A percentile compares a stretch with the other conserved stretches of the same genome.
Evolutionary conservation across 2,113 vertebrate genomes (phyloP).

Genomic region (Amblyornis subalaris): DNA sequence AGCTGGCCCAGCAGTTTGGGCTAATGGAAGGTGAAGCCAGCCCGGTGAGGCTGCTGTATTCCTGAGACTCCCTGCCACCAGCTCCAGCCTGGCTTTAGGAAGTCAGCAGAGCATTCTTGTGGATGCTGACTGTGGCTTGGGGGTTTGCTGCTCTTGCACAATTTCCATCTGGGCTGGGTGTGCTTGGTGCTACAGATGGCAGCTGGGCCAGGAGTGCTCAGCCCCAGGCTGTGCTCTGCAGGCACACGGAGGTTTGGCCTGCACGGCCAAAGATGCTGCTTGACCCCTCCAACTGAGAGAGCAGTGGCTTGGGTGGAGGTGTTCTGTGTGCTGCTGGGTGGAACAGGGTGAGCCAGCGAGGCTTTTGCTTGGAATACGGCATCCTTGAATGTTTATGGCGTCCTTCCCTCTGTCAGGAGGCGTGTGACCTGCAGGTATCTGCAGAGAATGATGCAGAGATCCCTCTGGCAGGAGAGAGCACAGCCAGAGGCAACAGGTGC

Average conservation of each 20-base stretch:
- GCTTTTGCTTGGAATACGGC: neutral
- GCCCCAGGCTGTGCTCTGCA: neutral
- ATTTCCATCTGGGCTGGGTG: neutral
- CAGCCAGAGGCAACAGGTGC: neutral
- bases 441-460: neutral
- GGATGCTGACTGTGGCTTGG: neutral
- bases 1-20: neutral
- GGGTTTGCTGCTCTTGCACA: neutral
- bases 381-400: neutral
- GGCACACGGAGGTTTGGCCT: neutral
- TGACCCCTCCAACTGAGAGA: neutral
- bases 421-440: neutral
- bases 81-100: neutral
- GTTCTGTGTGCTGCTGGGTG: neutral
- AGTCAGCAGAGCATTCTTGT: neutral
- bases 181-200: neutral
- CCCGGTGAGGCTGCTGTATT: neutral
- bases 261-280: neutral
- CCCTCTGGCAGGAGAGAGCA: neutral
- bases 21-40: neutral
- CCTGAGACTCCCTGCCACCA: neutral
- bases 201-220: neutral
- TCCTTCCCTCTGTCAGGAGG: neutral
- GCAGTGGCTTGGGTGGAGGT: neutral
- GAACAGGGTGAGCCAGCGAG: neutral